phyloP scores from a whole-genome alignment of 2,888 invertebrate genomes.

The Himalopsyche anomala region DNA sequence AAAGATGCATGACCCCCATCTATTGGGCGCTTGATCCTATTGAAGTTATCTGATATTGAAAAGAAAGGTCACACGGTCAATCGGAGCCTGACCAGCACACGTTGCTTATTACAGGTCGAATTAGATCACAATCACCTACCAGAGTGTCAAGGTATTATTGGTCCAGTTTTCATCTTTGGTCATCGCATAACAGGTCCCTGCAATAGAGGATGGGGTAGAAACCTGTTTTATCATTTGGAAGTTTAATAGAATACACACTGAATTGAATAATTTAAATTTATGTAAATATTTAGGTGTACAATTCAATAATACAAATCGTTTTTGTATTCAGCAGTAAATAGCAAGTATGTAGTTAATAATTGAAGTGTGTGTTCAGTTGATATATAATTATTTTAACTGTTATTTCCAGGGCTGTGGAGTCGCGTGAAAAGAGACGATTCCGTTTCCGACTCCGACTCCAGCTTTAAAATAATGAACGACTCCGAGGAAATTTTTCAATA shows the following conservation, averaged over 20 bases:
- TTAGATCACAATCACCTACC: background rate
- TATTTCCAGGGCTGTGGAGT: too few species aligned
- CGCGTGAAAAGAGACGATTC: too few species aligned
- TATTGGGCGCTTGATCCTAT: background rate
- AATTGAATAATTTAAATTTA: too few species aligned
- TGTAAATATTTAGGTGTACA: too few species aligned
- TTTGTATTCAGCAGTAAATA: too few species aligned
- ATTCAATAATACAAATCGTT: too few species aligned
- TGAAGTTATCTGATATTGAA: background rate
- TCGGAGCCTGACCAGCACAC: conserved; percentile 41
- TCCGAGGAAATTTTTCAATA: too few species aligned
- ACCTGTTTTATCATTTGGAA: background rate
- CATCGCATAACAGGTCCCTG: background rate
- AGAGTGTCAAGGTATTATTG: conserved; percentile 45
- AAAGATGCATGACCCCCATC: background rate
- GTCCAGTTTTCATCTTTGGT: conserved; percentile 61
- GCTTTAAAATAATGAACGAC: too few species aligned
- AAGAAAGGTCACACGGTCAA: conserved; percentile 48
- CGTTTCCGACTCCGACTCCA: too few species aligned
- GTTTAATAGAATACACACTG: background rate
- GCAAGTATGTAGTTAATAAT: too few species aligned
- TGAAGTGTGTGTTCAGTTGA: too few species aligned
- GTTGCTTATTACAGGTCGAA: conserved; percentile 33
- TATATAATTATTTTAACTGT: too few species aligned
- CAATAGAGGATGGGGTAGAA: conserved; percentile 19